These are phyloP conservation scores for Scatophagus argus DNA, from an alignment of 2,113 vertebrate genomes.

Conservation along the genomic window DNA sequence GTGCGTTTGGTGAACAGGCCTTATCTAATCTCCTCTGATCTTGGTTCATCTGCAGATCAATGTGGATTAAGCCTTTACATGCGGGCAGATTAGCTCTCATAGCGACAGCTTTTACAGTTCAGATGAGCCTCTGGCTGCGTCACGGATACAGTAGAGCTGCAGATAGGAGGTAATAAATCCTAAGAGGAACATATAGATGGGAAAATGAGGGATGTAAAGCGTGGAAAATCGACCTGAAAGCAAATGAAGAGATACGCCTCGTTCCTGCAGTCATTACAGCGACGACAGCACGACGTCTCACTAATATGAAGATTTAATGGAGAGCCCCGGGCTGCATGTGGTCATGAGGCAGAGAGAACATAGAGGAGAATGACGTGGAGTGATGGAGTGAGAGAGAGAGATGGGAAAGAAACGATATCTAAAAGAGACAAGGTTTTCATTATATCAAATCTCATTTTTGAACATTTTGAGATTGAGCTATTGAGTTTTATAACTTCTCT, in stretches of 20 bases:
- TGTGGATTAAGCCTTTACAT: conserved; percentile 65
- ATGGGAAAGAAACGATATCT: not conserved
- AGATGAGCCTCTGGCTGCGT: conserved; percentile 26
- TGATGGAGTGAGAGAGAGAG: not conserved
- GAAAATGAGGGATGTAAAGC: conserved; percentile 48
- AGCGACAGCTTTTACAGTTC: conserved; percentile 33
- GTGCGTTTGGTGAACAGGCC: conserved; percentile 35
- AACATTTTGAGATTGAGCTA: not conserved
- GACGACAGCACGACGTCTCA: conserved; percentile 18
- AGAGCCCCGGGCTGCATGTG: conserved; percentile 43
- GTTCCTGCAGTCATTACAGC: conserved; percentile 47
- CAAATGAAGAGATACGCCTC: conserved; percentile 36
- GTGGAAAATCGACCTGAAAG: conserved; percentile 54
- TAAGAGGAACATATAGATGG: conserved; percentile 30
- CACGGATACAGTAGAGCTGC: conserved; percentile 27
- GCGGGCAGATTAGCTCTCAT: conserved; percentile 55
- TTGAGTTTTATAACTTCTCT: not conserved
- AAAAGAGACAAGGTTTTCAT: not conserved
- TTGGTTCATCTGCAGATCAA: conserved; percentile 66
- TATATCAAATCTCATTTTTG: not conserved
- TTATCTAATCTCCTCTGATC: conserved; percentile 66
- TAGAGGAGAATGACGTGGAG: not conserved
- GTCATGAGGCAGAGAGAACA: conserved; percentile 12
- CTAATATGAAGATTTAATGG: conserved; percentile 63
- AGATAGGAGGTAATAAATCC: conserved; percentile 51